Evolutionary conservation across 2,888 invertebrate species (phyloP), one percentile per base, ranked within the genome.

Genomic region (Aphelenchoides bicaudatus): DNA sequence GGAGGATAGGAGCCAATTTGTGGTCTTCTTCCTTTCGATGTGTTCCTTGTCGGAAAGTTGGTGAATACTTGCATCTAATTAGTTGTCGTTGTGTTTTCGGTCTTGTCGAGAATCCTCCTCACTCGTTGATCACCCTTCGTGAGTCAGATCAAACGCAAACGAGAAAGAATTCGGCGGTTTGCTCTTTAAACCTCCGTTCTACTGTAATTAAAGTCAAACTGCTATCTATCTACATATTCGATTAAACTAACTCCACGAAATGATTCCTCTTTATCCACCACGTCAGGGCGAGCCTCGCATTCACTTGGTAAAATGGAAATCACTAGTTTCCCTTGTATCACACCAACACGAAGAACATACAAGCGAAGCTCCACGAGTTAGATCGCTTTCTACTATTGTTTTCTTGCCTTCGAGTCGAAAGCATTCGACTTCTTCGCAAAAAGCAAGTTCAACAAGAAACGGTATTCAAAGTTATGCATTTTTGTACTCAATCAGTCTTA

Each of bases 201-300:
- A 10, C n/a, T n/a, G 10, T 34, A 10, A n/a, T 10, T 21, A 8
- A 43, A 43, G 43, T 6, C 43, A 43, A 25, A 21, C 23, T 19
- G 25, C 23, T 43, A 8, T 43, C 43, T n/a, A 10, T 43, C 43
- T n/a, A 43, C 25, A 21, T 16, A 13, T 19, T 43, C 23, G 16
- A 43, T 25, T 6, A 6, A 21, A 8, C 43, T 34, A 43, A 43
- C 43, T n/a, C 10, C 21, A 10, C 8, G 43, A 43, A n/a, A 43
- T 43, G 43, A 43, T 43, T 43, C 43, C 43, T 10, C 43, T 43
- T n/a, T 43, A 43, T 43, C 43, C 43, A 21, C 43, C 43, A n/a
- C 16, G 25, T 25, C 25, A 19, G 43, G 25, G 21, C 21, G 43
- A 19, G 10, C 43, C 16, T 25, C 21, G 10, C 16, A 21, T 43